Conservation (phyloP, 2,797 vertebrate species). For the Sternarchorhynchus goeldii region DNA sequence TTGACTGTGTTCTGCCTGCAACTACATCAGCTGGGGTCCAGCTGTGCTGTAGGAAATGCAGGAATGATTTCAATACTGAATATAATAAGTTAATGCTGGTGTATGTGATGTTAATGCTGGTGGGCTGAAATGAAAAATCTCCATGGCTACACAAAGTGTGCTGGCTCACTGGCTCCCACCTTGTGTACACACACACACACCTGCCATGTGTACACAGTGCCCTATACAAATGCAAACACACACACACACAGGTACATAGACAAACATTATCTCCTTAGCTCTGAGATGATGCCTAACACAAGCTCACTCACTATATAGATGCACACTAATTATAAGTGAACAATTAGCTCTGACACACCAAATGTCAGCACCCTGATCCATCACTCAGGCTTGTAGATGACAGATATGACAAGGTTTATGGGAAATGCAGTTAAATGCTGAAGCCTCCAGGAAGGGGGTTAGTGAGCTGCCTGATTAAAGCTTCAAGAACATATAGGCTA, state of each 20-base stretch:
- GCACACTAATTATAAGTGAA: not conserved
- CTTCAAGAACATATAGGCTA: slow-evolving; percentile 11
- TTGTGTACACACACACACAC: slow-evolving; percentile 65
- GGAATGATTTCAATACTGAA: not conserved
- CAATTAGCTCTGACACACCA: slow-evolving; percentile 4
- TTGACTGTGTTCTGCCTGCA: not conserved
- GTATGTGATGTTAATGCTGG: not conserved
- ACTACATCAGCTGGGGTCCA: not conserved
- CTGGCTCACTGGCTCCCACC: slow-evolving; percentile 65
- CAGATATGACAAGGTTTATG: slow-evolving; percentile 9
- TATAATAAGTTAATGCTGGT: slow-evolving; percentile 1
- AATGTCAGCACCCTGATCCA: not conserved
- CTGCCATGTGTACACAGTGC: slow-evolving; percentile 40
- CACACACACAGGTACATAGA: slow-evolving; percentile 49
- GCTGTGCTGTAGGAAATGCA: not conserved
- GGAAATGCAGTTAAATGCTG: slow-evolving; percentile 36
- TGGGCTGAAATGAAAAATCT: slow-evolving; percentile 19
- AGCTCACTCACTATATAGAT: not conserved
- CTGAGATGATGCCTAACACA: slow-evolving; percentile 15
- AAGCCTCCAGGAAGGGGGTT: slow-evolving; percentile 15
- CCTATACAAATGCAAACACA: slow-evolving; percentile 45
- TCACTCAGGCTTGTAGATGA: not conserved
- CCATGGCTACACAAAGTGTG: slow-evolving; percentile 59
- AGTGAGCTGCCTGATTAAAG: slow-evolving; percentile 27
- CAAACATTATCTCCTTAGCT: slow-evolving; percentile 50